A percentile compares a stretch with the other conserved stretches of the same genome.
Conservation (phyloP, 1,140 invertebrate species). For the Oscheius sp. region DNA sequence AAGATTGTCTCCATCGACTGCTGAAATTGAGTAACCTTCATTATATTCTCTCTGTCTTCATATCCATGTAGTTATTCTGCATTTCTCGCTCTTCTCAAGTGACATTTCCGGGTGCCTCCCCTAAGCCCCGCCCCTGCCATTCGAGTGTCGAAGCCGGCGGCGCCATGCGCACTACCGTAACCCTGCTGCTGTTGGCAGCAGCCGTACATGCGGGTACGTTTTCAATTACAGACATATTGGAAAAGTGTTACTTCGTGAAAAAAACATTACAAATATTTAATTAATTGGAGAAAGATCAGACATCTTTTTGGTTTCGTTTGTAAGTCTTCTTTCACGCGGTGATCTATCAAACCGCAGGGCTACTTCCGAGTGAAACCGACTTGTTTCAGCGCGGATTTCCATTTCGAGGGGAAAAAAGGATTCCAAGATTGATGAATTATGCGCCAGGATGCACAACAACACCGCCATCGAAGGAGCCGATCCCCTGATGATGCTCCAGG, state of each 20-base stretch:
- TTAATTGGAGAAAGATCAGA: too few relatives aligned
- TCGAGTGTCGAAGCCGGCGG: constrained; percentile 6
- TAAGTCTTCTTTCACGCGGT: neutral
- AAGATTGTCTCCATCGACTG: too few relatives aligned
- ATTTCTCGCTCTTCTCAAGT: neutral
- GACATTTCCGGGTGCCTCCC: neutral
- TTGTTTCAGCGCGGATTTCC: constrained; percentile 37
- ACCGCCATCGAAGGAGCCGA: constrained; percentile 41
- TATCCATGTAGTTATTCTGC: neutral
- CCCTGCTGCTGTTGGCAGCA: neutral
- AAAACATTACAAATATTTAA: neutral
- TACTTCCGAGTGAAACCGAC: neutral
- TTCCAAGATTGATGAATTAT: constrained; percentile 38
- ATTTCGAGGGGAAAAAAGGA: constrained; percentile 37
- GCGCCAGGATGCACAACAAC: constrained; percentile 45
- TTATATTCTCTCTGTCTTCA: too few relatives aligned
- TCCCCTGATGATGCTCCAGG: constrained; percentile 28
- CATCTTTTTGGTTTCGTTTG: neutral
- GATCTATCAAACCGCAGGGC: neutral
- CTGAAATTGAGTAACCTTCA: too few relatives aligned
- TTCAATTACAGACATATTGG: neutral
- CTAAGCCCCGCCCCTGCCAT: constrained; percentile 7
- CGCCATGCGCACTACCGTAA: neutral
- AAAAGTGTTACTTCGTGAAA: neutral
- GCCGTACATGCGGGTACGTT: neutral